These are phyloP conservation scores for Scaptomyza reducta DNA, from an alignment of 2,888 invertebrate species.

Conservation along the genomic window DNA sequence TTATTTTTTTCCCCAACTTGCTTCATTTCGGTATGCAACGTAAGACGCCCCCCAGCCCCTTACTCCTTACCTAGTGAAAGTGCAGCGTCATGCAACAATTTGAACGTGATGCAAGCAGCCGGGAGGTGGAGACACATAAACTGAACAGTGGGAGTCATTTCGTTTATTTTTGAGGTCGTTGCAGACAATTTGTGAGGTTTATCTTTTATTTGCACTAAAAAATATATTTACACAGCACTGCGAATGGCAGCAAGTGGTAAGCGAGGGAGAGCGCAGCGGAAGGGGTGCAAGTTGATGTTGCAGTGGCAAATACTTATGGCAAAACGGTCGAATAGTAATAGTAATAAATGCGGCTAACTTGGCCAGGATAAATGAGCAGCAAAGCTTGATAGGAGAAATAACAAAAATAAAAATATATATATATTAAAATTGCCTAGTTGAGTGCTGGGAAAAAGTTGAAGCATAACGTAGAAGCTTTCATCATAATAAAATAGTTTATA, in stretches of 20 bases:
- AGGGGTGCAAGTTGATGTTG: slow-evolving; percentile 21
- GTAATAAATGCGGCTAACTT: slow-evolving; percentile 23
- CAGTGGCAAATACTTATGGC: slow-evolving; percentile 34
- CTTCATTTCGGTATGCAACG: neutral
- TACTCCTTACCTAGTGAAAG: slow-evolving; percentile 40
- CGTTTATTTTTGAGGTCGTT: slow-evolving; percentile 53
- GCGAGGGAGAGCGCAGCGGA: neutral
- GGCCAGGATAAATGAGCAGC: slow-evolving; percentile 20
- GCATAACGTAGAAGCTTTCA: neutral
- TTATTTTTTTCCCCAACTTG: slow-evolving; percentile 16
- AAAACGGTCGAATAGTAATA: slow-evolving; percentile 21
- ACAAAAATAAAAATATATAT: neutral
- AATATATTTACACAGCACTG: slow-evolving; percentile 73
- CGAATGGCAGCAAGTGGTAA: slow-evolving; percentile 35
- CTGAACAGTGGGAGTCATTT: slow-evolving; percentile 24
- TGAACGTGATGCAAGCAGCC: neutral
- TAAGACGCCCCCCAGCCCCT: neutral
- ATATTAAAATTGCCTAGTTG: neutral
- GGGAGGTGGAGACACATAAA: slow-evolving; percentile 13
- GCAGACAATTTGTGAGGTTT: slow-evolving; percentile 62
- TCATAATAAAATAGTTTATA: neutral
- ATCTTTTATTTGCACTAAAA: slow-evolving; percentile 75
- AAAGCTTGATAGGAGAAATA: slow-evolving; percentile 20
- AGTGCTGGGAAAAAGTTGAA: slow-evolving; percentile 8
- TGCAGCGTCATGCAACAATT: slow-evolving; percentile 59